These are phyloP conservation scores for Sarcophaga peregrina DNA, from an alignment of 1,140 invertebrate genomes.

Conservation along the genomic window DNA sequence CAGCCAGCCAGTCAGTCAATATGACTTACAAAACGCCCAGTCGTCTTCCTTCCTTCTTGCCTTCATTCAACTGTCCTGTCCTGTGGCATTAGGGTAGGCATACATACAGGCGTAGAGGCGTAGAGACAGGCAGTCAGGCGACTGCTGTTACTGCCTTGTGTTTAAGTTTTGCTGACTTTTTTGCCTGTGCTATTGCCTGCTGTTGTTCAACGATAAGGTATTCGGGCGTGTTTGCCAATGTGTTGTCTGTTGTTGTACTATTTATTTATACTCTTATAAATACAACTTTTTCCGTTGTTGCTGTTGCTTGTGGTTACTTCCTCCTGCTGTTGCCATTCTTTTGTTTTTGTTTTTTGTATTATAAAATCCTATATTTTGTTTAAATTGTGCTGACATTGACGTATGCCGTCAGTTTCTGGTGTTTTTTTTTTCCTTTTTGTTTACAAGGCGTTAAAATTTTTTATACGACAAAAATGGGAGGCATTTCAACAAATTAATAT, in stretches of 20 bases:
- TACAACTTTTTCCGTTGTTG: neutral
- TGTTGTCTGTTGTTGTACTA: neutral
- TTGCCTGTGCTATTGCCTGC: neutral
- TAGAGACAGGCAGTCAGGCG: neutral
- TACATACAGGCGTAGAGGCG: neutral
- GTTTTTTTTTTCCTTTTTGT: no score
- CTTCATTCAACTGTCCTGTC: neutral
- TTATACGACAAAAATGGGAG: neutral
- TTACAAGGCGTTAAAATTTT: conserved; percentile 1
- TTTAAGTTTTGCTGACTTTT: neutral
- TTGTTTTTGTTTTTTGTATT: neutral
- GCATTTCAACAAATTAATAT: conserved; percentile 12
- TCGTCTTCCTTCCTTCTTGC: neutral
- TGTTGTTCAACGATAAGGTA: neutral
- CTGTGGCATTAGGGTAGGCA: neutral
- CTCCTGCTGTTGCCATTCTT: conserved; percentile 14
- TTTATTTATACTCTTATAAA: neutral
- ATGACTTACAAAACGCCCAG: neutral
- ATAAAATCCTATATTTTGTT: conserved; percentile 2
- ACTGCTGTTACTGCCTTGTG: neutral
- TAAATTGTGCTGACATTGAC: conserved; percentile 14
- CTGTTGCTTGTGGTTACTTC: conserved; percentile 16
- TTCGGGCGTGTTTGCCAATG: neutral
- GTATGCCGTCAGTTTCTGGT: conserved; percentile 1
- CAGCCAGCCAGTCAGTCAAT: neutral